These are phyloP conservation scores for Hystrix cristata DNA, from an alignment of 2,113 vertebrate species.

Conservation along the genomic window DNA sequence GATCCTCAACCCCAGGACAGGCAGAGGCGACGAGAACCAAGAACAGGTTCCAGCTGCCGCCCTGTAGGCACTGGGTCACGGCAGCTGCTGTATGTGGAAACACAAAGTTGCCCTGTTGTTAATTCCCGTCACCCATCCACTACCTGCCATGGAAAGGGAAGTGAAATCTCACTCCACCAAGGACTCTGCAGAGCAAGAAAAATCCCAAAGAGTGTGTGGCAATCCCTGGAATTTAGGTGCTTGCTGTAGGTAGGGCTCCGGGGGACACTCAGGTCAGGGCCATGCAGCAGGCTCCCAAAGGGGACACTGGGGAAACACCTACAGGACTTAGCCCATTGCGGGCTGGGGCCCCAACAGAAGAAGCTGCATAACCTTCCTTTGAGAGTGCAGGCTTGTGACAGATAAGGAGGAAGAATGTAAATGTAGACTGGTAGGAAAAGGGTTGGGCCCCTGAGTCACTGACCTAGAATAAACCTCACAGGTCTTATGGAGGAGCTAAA, in stretches of 20 bases:
- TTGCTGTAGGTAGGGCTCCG: background rate
- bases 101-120: accelerated
- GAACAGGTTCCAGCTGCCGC: background rate
- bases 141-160: background rate
- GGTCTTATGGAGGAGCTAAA: background rate
- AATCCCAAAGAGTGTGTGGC: too few species aligned
- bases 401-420: background rate
- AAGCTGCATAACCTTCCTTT: background rate
- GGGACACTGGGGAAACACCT: background rate
- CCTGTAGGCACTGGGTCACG: accelerated
- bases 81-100: too few species aligned
- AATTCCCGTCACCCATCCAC: background rate
- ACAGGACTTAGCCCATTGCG: accelerated
- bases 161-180: background rate
- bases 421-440: accelerated
- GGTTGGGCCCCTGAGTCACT: background rate
- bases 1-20: background rate
- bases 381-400: background rate
- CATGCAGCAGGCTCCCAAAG: too few species aligned
- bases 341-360: background rate
- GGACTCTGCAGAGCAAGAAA: background rate
- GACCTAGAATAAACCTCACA: background rate
- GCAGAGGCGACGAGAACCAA: background rate
- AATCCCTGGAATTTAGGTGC: too few species aligned
- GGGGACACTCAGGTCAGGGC: background rate